These are phyloP conservation scores for Drosophila subsilvestris DNA, from an alignment of 2,888 invertebrate genomes.

Conservation along the genomic window DNA sequence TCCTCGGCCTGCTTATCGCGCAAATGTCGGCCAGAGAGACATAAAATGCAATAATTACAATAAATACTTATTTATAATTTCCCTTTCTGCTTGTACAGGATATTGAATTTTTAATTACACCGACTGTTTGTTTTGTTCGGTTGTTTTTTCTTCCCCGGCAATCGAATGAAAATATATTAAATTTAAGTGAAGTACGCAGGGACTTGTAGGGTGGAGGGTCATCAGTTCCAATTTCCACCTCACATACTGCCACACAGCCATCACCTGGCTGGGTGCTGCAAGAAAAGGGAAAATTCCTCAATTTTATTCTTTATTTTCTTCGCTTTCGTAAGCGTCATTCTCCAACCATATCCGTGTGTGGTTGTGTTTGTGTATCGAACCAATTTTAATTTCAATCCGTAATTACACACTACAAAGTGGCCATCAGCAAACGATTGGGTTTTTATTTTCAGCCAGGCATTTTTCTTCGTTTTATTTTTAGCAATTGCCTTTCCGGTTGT, in stretches of 20 bases:
- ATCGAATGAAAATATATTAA: conserved; percentile 46
- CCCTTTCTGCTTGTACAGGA: conserved; percentile 67
- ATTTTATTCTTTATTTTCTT: conserved; percentile 24
- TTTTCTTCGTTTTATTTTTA: conserved; percentile 25
- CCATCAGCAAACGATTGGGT: conserved; percentile 40
- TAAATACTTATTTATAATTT: conserved; percentile 75
- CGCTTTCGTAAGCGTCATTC: neutral
- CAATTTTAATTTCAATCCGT: conserved; percentile 66
- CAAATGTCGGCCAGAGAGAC: conserved; percentile 31
- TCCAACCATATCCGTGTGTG: conserved; percentile 7
- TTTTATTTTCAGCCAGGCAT: conserved; percentile 33
- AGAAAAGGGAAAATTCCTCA: neutral
- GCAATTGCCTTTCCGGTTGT: conserved; percentile 10
- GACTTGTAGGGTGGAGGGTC: neutral
- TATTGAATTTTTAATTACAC: conserved; percentile 77
- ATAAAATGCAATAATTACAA: conserved; percentile 71
- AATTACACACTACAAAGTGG: conserved; percentile 65
- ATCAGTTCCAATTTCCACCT: neutral
- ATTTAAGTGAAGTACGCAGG: conserved; percentile 41
- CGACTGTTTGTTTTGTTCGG: conserved; percentile 11
- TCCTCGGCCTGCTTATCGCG: conserved; percentile 37
- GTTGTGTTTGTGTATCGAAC: conserved; percentile 22
- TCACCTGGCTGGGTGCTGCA: conserved; percentile 4
- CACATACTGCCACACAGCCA: neutral
- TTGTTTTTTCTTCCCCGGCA: conserved; percentile 17